Conservation (phyloP, 2,113 vertebrate genomes). For the Cavia porcellus region DNA sequence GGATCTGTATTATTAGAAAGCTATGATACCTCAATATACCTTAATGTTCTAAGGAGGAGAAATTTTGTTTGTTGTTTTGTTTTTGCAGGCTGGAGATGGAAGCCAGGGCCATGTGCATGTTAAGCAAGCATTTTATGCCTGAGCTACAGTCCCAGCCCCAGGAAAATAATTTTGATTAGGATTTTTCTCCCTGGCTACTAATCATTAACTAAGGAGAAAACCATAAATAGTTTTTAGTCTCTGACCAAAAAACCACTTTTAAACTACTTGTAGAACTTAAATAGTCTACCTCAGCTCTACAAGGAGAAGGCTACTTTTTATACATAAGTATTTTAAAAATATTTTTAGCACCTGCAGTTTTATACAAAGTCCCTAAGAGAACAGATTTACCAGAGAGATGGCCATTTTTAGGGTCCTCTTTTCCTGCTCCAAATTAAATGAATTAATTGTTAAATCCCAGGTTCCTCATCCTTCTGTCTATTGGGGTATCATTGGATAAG, state of each 20-base stretch:
- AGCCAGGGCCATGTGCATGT: neutral
- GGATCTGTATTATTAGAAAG: neutral
- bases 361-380: neutral
- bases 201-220: neutral
- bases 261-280: neutral
- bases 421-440: neutral
- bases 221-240: conserved; percentile 9
- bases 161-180: conserved; percentile 21
- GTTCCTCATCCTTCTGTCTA: neutral
- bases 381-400: conserved; percentile 22
- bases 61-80: neutral
- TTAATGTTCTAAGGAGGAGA: neutral
- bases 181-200: neutral
- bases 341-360: neutral
- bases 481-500: conserved; percentile 10
- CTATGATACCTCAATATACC: neutral
- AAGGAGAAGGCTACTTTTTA: neutral
- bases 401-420: neutral
- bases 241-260: conserved; percentile 29
- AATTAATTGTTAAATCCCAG: conserved; percentile 26
- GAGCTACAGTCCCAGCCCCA: neutral
- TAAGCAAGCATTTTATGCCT: neutral
- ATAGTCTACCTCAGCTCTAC: neutral
- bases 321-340: conserved; percentile 44
- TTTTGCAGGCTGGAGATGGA: neutral